phyloP scores from a whole-genome alignment of 2,888 invertebrate species.

The Muscina levida region DNA sequence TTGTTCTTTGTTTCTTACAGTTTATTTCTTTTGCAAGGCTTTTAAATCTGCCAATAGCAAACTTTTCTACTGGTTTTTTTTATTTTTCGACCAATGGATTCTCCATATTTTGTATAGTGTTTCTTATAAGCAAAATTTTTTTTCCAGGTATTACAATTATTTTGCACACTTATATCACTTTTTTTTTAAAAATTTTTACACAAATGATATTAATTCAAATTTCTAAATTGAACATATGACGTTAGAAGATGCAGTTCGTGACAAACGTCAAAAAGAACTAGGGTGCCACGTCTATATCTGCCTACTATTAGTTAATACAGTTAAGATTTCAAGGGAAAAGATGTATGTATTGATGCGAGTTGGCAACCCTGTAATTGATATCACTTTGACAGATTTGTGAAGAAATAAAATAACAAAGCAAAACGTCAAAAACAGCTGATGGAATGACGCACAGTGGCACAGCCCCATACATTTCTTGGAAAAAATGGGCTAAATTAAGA shows the following conservation, averaged over 20 bases:
- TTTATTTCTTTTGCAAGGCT: conserved; percentile 32
- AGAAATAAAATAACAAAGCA: conserved; percentile 8
- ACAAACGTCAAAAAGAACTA: background rate
- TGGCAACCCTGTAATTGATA: conserved; percentile 7
- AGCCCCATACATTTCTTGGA: background rate
- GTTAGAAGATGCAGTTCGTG: background rate
- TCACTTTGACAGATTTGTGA: background rate
- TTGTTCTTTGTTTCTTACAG: conserved; percentile 36
- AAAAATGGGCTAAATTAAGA: background rate
- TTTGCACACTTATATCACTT: conserved; percentile 9
- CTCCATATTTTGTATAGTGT: conserved; percentile 31
- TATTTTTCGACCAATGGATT: conserved; percentile 42
- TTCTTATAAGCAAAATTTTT: conserved; percentile 34
- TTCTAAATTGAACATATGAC: background rate
- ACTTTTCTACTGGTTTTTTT: conserved; percentile 9
- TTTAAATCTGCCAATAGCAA: conserved; percentile 32
- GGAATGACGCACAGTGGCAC: background rate
- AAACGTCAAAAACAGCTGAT: background rate
- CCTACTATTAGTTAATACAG: conserved; percentile 11
- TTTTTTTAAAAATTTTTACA: conserved; percentile 22
- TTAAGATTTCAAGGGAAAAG: background rate
- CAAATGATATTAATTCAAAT: background rate
- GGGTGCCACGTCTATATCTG: conserved; percentile 5
- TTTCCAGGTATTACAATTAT: conserved; percentile 26
- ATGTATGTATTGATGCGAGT: background rate